phyloP scores from a whole-genome alignment of 2,797 vertebrate genomes.

The Potorous gilbertii region DNA sequence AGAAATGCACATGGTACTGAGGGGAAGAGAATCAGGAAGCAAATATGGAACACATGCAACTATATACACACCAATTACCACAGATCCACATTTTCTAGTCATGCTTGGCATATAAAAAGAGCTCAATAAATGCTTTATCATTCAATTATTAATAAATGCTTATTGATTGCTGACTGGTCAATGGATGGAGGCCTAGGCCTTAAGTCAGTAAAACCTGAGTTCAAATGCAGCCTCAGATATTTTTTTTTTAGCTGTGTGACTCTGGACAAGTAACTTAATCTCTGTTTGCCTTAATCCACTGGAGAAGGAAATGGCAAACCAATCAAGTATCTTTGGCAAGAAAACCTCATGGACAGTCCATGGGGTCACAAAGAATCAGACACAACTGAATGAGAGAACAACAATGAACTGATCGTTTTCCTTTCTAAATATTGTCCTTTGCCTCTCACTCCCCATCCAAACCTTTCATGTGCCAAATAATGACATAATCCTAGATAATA shows the following conservation, averaged over 20 bases:
- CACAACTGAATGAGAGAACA: background rate
- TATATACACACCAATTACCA: background rate
- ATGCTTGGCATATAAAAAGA: background rate
- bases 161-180: background rate
- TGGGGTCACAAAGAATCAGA: background rate
- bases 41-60: background rate
- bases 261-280: background rate
- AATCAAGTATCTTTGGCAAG: background rate
- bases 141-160: background rate
- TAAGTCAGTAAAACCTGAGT: background rate
- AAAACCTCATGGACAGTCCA: background rate
- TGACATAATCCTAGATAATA: constrained; percentile 16
- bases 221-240: background rate
- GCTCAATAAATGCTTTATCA: background rate
- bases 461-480: constrained; percentile 2
- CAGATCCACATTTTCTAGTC: background rate
- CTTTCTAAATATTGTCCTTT: background rate
- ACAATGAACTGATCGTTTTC: constrained; percentile 32
- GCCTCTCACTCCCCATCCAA: constrained; percentile 25
- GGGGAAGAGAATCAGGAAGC: background rate
- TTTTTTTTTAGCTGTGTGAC: background rate
- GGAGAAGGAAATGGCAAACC: background rate
- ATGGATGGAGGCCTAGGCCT: background rate
- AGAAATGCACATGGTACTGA: background rate
- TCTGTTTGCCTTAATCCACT: background rate